These are phyloP conservation scores for Heliangelus exortis DNA, from an alignment of 2,797 vertebrate species.

Conservation along the genomic window DNA sequence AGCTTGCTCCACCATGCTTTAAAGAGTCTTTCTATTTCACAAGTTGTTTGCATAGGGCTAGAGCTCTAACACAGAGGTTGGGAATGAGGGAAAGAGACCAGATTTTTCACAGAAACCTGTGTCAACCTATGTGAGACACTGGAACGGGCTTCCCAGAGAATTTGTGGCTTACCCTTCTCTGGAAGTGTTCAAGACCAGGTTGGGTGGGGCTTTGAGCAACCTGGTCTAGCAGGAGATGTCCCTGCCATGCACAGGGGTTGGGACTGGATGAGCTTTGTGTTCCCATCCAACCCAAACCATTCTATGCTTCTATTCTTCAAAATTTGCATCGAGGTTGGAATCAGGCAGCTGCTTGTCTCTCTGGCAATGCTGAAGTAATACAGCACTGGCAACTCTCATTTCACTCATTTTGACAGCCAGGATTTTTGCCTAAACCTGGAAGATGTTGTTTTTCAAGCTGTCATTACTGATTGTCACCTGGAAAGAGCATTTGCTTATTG, in stretches of 20 bases:
- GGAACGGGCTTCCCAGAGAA: no score
- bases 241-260: no score
- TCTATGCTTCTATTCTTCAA: background rate
- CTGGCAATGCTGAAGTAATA: background rate
- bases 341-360: background rate
- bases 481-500: background rate
- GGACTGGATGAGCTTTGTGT: no score
- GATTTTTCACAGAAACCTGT: background rate
- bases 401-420: background rate
- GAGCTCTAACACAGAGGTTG: background rate
- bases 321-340: background rate
- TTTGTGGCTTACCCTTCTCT: no score
- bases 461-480: background rate
- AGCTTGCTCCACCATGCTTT: background rate
- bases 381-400: background rate
- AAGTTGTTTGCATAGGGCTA: background rate
- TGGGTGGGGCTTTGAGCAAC: no score
- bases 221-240: no score
- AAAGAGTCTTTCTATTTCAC: background rate
- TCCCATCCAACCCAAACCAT: no score
- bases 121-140: no score
- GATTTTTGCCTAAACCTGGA: background rate
- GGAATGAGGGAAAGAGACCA: background rate
- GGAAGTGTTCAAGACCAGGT: no score
- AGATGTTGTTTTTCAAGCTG: background rate